Evolutionary conservation across 2,888 invertebrate species (phyloP), one percentile per base, ranked within the genome.

Genomic region (Marronus borbonicus): DNA sequence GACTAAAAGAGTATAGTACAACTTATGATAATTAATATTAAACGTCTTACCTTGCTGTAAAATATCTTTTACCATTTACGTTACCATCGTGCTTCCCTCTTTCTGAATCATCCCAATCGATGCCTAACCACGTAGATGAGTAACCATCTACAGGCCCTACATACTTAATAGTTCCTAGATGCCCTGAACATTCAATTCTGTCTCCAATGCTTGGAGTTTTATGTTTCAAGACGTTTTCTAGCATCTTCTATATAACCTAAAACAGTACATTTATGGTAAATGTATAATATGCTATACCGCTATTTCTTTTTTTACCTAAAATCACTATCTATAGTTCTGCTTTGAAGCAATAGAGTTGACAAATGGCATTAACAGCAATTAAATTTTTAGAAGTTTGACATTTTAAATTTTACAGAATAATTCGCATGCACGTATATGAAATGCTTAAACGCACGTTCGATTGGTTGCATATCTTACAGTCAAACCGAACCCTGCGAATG

Each of bases 41-140:
- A n/a, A 20, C 28, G 17, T 65, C 65, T 72, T 86, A 92, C 92
- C 92, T 92, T 0, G 95, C 90, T 86, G 92, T 90, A 87, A 98
- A 99, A 88, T 98, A 98, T 81, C 93, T 92, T 66, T 92, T 89
- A 66, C 94, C 96, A 81, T 96, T 93, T 60, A 97, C 92, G 62
- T 91, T 92, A 0, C 99, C 99, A 90, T 97, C 93, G 86, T 99
- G 98, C 88, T 97, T 98, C 1, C 99, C 99, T 84, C 98, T 91
- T 7, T 90, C 89, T 2, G 93, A 91, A 84, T 97, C 94, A 87
- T 99, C 98, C 98, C 98, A 99, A 87, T 99, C 98, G n/a, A 99
- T 92, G 0, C 99, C 99, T 77, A 97, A 90, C 98, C 98, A 98
- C 44, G 90, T 86, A 62, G 95, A 95, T 78, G 91, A 89, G 84